These are phyloP conservation scores for Cuniculus paca DNA, from an alignment of 2,797 vertebrate species.

Conservation along the genomic window DNA sequence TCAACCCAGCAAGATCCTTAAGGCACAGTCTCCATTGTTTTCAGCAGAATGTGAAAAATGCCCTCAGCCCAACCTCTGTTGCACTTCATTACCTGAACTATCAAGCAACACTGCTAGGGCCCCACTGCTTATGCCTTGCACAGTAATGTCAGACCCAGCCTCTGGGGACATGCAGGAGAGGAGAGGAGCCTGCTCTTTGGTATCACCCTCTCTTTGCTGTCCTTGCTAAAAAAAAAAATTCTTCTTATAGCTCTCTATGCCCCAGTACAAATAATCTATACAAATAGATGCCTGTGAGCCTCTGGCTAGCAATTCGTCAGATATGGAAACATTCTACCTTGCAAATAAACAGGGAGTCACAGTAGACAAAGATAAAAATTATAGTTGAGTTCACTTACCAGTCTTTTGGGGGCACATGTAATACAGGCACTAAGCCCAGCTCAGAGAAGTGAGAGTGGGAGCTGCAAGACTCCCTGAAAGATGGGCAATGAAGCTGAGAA, in stretches of 20 bases:
- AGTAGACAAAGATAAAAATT: background rate
- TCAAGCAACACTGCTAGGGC: background rate
- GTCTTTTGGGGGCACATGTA: background rate
- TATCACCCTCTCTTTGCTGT: background rate
- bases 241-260: background rate
- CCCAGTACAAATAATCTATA: background rate
- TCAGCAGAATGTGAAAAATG: background rate
- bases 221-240: background rate
- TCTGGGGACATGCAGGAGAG: background rate
- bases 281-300: background rate
- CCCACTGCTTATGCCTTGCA: background rate
- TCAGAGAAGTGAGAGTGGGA: background rate
- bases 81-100: background rate
- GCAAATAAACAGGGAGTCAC: background rate
- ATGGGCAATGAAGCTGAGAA: background rate
- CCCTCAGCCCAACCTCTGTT: background rate
- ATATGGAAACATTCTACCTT: background rate
- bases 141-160: background rate
- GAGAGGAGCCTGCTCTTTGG: background rate
- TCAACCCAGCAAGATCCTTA: background rate
- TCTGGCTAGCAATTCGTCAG: background rate
- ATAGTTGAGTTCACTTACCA: background rate
- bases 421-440: background rate
- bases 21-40: background rate
- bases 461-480: background rate